Conservation (phyloP, 2,113 vertebrate genomes). For the Rhinopomastus cyanomelas region DNA sequence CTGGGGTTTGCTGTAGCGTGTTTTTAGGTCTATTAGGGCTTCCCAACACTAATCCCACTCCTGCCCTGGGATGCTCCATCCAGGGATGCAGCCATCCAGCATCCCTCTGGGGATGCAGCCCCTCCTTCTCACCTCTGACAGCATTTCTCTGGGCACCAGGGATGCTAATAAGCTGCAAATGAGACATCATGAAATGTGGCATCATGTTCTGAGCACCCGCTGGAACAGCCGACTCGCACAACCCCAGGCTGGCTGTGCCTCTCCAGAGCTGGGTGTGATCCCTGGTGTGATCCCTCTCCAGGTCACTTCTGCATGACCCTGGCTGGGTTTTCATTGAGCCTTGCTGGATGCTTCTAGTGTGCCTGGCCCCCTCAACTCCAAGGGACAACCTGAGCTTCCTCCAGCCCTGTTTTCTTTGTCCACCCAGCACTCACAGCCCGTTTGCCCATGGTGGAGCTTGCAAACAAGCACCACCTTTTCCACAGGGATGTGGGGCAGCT, state of each 20-base stretch:
- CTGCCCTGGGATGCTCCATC: not conserved
- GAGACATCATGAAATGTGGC: not conserved
- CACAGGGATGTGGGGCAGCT: rapidly evolving
- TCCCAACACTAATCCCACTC: not conserved
- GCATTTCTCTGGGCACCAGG: not conserved
- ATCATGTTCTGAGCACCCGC: not conserved
- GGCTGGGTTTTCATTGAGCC: not conserved
- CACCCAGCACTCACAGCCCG: rapidly evolving
- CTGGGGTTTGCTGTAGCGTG: not conserved
- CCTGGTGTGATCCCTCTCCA: not conserved
- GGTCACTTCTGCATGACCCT: not conserved
- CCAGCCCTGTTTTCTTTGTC: not conserved
- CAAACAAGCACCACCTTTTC: not conserved
- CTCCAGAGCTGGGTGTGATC: rapidly evolving
- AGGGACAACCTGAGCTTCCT: not conserved
- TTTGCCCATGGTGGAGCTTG: rapidly evolving
- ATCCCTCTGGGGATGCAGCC: not conserved
- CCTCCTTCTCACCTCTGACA: not conserved
- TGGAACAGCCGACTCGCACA: not conserved
- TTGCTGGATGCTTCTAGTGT: no score
- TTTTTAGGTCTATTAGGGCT: not conserved
- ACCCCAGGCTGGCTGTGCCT: not conserved
- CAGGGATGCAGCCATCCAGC: not conserved
- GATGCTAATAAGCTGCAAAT: not conserved
- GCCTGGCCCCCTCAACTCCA: not conserved